Base-by-base conservation (phyloP, 1,140 invertebrate species). In the Cherax destructor region DNA sequence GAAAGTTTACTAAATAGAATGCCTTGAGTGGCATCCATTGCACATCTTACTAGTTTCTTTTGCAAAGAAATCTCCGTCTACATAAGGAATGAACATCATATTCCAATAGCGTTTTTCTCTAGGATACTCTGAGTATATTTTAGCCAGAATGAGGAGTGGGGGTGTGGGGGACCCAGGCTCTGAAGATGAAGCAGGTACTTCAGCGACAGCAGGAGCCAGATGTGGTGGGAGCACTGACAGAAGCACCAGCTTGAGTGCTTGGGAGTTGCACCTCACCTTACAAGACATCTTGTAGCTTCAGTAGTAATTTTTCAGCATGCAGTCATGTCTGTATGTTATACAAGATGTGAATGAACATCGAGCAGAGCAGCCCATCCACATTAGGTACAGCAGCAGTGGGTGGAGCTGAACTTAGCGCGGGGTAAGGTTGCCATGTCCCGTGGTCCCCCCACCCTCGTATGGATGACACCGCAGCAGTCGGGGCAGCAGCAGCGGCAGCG, bases 281-380 rank as follows among this genome's bases (percentile, higher is more conserved):
- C 89, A 91, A 91, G 89, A 85, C 76, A 91, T 85, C 89, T 91
- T 91, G 89, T 91, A 91, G 89, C 89, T 85, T 91, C 89, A 91
- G 89, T 91, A 91, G 89, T 91, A 91, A 78, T 85, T 80, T 91
- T 91, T 91, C 81, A 91, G 89, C 89, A 91, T 91, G 89, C 83
- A 91, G 83, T 91, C 89, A 80, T 76, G 59, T 86, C 89, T 91
- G 87, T 89, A 89, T 83, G 87, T 87, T 72, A 79, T 61, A 76
- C 79, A 89, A 89, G 80, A 88, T 81, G 49, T 88, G 77, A 86
- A 72, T 88, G 52, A 80, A 69, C 61, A 89, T 49, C 79, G 52
- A 86, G 83, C 79, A 89, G 87, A 76, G 87, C 65, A 61, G 49
- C 41, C 52, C 59, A 52, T 76, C 72, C 50, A 78, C n/a, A 56